phyloP scores from a whole-genome alignment of 2,888 invertebrate species.

The Laothoe populi region DNA sequence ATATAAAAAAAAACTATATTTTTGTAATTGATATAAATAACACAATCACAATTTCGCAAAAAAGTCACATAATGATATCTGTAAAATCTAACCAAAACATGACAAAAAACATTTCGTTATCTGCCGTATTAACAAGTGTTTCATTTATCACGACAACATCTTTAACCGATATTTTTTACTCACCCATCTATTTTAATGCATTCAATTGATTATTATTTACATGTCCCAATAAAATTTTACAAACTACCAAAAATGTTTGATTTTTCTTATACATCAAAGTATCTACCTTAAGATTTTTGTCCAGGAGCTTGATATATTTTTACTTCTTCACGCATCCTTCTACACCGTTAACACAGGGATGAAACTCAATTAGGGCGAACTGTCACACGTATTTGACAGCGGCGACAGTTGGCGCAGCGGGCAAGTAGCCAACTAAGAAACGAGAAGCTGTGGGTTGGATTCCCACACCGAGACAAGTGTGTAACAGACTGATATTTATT shows the following conservation, averaged over 20 bases:
- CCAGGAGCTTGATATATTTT: not conserved
- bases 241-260: not conserved
- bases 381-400: not conserved
- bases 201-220: not conserved
- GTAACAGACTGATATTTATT: too few relatives aligned
- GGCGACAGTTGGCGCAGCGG: too few relatives aligned
- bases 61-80: not conserved
- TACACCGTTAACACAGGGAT: too few relatives aligned
- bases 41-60: not conserved
- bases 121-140: not conserved
- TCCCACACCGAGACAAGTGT: too few relatives aligned
- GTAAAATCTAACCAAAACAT: not conserved
- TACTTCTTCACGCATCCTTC: not conserved
- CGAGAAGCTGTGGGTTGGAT: too few relatives aligned
- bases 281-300: not conserved
- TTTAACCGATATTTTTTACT: not conserved
- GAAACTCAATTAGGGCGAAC: not conserved
- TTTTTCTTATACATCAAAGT: not conserved
- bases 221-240: not conserved
- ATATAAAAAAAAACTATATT: too few relatives aligned
- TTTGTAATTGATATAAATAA: not conserved
- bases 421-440: too few relatives aligned
- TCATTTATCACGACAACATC: not conserved
- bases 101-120: not conserved
- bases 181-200: not conserved